Evolutionary conservation across 2,113 vertebrate genomes (phyloP).

Genomic region (Hyperopisus bebe): DNA sequence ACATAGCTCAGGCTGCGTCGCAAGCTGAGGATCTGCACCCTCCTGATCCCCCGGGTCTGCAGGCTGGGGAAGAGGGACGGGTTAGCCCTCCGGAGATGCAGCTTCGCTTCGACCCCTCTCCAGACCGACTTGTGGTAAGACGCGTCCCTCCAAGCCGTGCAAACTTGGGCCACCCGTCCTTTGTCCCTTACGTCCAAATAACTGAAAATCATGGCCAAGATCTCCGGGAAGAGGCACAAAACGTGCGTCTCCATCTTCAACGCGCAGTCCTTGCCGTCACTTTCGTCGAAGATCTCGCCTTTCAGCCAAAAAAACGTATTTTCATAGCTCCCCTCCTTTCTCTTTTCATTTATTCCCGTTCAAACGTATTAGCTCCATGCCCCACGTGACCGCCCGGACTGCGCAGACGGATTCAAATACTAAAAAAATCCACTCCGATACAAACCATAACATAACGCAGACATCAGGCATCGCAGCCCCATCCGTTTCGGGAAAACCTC

Average conservation of each 20-base stretch:
- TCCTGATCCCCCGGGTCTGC: slow-evolving; percentile 88
- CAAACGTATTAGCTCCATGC: slow-evolving; percentile 60
- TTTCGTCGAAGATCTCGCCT: slow-evolving; percentile 18
- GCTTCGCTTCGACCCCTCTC: slow-evolving; percentile 95
- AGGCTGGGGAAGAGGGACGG: slow-evolving; percentile 97
- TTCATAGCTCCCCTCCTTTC: slow-evolving; percentile 7
- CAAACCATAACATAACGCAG: slow-evolving; percentile 41
- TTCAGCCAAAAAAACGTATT: slow-evolving; percentile 15
- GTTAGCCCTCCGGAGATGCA: slow-evolving; percentile 93
- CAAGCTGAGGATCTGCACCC: slow-evolving; percentile 93
- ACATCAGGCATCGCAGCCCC: slow-evolving; percentile 59
- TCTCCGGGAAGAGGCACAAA: slow-evolving; percentile 95
- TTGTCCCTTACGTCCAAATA: slow-evolving; percentile 97
- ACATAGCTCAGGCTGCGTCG: slow-evolving; percentile 96
- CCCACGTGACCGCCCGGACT: slow-evolving; percentile 62
- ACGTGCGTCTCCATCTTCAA: slow-evolving; percentile 87
- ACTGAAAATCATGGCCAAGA: slow-evolving; percentile 96
- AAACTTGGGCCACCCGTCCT: slow-evolving; percentile 93
- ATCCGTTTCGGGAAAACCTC: slow-evolving; percentile 50
- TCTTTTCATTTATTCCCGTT: slow-evolving; percentile 54
- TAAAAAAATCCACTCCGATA: slow-evolving; percentile 45
- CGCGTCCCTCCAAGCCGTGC: slow-evolving; percentile 91
- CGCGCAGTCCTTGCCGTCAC: neutral
- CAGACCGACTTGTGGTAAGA: slow-evolving; percentile 98
- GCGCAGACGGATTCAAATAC: slow-evolving; percentile 60